phyloP scores from a whole-genome alignment of 1,140 invertebrate species.

The Laupala kohalensis region DNA sequence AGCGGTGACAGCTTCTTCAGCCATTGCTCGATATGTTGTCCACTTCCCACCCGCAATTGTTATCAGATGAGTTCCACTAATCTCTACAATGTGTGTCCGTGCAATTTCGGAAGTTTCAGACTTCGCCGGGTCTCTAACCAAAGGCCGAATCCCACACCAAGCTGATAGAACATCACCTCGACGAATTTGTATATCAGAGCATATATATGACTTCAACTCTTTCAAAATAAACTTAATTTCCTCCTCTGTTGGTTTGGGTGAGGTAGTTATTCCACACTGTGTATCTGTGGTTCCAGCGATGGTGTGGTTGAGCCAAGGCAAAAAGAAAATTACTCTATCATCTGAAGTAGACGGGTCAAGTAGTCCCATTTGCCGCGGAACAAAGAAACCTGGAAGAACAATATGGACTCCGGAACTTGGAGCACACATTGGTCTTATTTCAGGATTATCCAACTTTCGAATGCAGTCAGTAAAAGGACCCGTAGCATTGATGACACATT shows the following conservation, averaged over 20 bases:
- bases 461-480: slow-evolving; percentile 96
- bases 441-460: slow-evolving; percentile 84
- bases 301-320: slow-evolving; percentile 92
- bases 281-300: slow-evolving; percentile 96
- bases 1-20: slow-evolving; percentile 90
- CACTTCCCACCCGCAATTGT: slow-evolving; percentile 99
- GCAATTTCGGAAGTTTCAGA: slow-evolving; percentile 92
- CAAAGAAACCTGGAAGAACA: slow-evolving; percentile 95
- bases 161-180: slow-evolving; percentile 94
- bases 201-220: slow-evolving; percentile 94
- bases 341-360: slow-evolving; percentile 95
- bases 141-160: slow-evolving; percentile 94
- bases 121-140: slow-evolving; percentile 95
- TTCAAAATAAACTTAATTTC: slow-evolving; percentile 97
- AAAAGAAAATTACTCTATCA: slow-evolving; percentile 96
- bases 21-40: slow-evolving; percentile 97
- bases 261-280: slow-evolving; percentile 84
- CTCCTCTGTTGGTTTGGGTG: slow-evolving; percentile 87
- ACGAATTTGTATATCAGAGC: slow-evolving; percentile 88
- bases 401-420: slow-evolving; percentile 97
- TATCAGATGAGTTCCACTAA: slow-evolving; percentile 74
- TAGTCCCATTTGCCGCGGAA: slow-evolving; percentile 93
- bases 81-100: slow-evolving; percentile 96
- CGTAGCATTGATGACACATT: slow-evolving; percentile 94
- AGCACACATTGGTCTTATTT: slow-evolving; percentile 72